phyloP scores from a whole-genome alignment of 2,888 invertebrate species.

The Ferdinandea cuprea region DNA sequence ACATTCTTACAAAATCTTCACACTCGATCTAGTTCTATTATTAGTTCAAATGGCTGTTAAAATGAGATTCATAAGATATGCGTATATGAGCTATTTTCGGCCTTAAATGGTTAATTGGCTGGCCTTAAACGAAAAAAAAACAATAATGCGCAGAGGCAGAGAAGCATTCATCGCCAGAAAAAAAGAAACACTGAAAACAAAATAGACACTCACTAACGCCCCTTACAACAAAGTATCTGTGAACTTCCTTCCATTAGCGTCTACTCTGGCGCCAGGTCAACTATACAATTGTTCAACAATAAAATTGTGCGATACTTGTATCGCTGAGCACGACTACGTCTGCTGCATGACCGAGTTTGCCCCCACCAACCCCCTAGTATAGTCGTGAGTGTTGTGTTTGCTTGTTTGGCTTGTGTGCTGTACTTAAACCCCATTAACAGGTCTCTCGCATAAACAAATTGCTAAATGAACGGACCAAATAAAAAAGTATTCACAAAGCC shows the following conservation, averaged over 20 bases:
- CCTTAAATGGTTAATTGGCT: constrained; percentile 31
- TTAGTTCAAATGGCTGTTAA: neutral
- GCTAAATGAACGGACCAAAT: constrained; percentile 12
- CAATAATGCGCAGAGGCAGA: constrained; percentile 14
- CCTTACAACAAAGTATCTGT: constrained; percentile 28
- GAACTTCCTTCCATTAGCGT: constrained; percentile 52
- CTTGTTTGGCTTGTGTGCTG: neutral
- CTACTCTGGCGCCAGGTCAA: constrained; percentile 76
- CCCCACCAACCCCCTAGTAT: constrained; percentile 1
- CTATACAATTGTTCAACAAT: constrained; percentile 73
- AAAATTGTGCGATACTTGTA: constrained; percentile 61
- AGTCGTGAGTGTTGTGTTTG: constrained; percentile 28
- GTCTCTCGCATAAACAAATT: constrained; percentile 23
- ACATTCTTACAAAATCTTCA: neutral
- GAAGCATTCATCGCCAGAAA: neutral
- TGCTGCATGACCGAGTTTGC: constrained; percentile 51
- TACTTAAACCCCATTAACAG: constrained; percentile 17
- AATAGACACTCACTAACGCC: constrained; percentile 9
- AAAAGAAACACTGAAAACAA: constrained; percentile 7
- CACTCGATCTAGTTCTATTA: neutral
- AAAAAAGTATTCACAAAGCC: neutral
- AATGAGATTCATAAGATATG: neutral
- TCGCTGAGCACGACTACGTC: constrained; percentile 31
- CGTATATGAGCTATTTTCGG: constrained; percentile 26
- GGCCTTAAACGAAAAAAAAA: neutral